These are phyloP conservation scores for Acrocephalus kingi DNA, from an alignment of 2,113 vertebrate species.

Conservation along the genomic window DNA sequence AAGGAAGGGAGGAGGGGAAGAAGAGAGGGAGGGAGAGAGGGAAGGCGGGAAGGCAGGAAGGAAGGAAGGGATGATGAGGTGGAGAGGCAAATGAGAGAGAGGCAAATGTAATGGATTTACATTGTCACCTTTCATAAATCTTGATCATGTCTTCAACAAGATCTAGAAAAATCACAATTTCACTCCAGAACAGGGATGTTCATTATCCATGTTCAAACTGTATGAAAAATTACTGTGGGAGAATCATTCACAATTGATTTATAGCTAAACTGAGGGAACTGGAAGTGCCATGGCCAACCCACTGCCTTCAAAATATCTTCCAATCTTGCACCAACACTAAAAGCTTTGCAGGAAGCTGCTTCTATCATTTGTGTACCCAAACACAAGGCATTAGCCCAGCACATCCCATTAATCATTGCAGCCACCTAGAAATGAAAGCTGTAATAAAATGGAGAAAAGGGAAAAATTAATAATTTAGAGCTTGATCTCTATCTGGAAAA, in stretches of 20 bases:
- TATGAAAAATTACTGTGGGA: slow-evolving; percentile 72
- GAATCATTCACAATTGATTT: slow-evolving; percentile 72
- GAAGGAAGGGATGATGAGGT: background rate
- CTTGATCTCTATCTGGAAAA: slow-evolving; percentile 60
- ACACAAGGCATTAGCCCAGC: slow-evolving; percentile 59
- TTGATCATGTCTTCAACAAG: slow-evolving; percentile 58
- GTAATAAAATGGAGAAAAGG: slow-evolving; percentile 13
- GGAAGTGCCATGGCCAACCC: slow-evolving; percentile 45
- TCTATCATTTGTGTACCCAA: slow-evolving; percentile 67
- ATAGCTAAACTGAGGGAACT: slow-evolving; percentile 66
- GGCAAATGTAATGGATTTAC: slow-evolving; percentile 44
- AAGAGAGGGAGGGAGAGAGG: background rate
- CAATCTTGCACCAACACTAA: slow-evolving; percentile 51
- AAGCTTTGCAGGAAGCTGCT: slow-evolving; percentile 61
- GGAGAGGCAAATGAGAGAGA: background rate
- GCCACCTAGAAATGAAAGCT: slow-evolving; percentile 47
- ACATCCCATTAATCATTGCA: slow-evolving; percentile 69
- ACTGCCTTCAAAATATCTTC: slow-evolving; percentile 64
- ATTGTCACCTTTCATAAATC: slow-evolving; percentile 62
- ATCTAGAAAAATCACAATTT: slow-evolving; percentile 69
- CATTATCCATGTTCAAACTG: slow-evolving; percentile 66
- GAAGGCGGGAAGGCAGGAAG: too few species aligned
- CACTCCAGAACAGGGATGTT: slow-evolving; percentile 57
- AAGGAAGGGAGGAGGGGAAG: background rate
- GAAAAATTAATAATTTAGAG: slow-evolving; percentile 54